Percentiles rank a stretch among this genome's conserved stretches.
These are phyloP conservation scores for Hesperophylax magnus DNA, from an alignment of 1,140 invertebrate species.

Conservation along the genomic window DNA sequence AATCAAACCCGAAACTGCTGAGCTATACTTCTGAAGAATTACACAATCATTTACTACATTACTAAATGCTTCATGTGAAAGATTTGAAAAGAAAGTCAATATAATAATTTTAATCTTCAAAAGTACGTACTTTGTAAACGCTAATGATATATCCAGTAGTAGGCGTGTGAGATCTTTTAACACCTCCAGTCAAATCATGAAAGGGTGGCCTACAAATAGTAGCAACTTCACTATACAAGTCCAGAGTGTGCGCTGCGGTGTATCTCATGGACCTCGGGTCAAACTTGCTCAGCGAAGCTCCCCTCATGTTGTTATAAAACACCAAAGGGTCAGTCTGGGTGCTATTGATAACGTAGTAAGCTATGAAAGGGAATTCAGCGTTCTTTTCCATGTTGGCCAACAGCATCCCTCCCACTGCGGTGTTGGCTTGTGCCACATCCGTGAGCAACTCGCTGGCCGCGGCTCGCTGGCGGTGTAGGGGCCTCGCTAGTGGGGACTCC, in stretches of 20 bases:
- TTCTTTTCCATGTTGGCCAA: conserved; percentile 91
- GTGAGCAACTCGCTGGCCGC: conserved; percentile 83
- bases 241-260: conserved; percentile 87
- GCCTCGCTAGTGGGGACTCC: conserved; percentile 85
- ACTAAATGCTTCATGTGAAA: too few species aligned
- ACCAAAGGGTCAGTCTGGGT: conserved; percentile 85
- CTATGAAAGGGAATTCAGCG: conserved; percentile 92
- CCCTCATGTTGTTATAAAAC: conserved; percentile 87
- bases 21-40: too few species aligned
- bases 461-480: conserved; percentile 81
- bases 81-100: too few species aligned
- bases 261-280: conserved; percentile 85
- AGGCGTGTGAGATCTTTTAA: conserved; percentile 81
- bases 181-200: conserved; percentile 78
- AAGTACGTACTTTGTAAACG: conserved; percentile 82
- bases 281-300: conserved; percentile 85
- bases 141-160: conserved; percentile 92
- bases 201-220: conserved; percentile 90
- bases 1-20: too few species aligned
- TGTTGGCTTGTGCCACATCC: conserved; percentile 80
- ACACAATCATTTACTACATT: too few species aligned
- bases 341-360: conserved; percentile 91
- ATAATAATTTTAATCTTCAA: too few species aligned
- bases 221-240: conserved; percentile 90
- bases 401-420: conserved; percentile 84